Base-by-base conservation (phyloP, 2,113 vertebrate species). In the Orientallactaga bullata region DNA sequence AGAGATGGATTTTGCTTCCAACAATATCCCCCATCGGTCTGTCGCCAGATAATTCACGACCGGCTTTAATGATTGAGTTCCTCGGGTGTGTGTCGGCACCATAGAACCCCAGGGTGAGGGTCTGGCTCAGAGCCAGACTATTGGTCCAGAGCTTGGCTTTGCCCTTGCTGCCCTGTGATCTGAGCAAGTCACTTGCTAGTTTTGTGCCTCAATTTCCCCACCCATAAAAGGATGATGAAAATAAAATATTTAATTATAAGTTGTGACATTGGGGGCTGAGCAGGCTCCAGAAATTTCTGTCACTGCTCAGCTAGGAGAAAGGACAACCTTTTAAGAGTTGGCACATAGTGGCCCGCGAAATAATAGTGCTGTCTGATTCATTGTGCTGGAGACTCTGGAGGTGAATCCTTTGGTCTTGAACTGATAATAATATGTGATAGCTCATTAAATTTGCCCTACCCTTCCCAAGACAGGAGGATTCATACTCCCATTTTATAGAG, bases 1-100 rank as follows among this genome's bases (percentile, higher is more conserved):
- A 91, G 96, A 93, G 96, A 95, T 95, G 88, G 95, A 95, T 95
- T 90, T 87, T 76, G 37, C 65, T 47, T 76, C 69, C 88, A 21
- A 4, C 47, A 24, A 72, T 68, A 68, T 66, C 85, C 91, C 89
- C 58, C 37, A 3, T 76, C 3, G 5, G 58, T 78, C 92, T 88
- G 95, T 90, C 88, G 39, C 79, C 85, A 32, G 84, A 81, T 96
- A 55, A 96, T 93, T 96, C 94, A 95, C 0, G 30, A 8, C 78
- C 7, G 5, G 65, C 69, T 88, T 87, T 91, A 77, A 69, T 3
- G 77, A 72, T n/a, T 0, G 4, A 21, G 61, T 80, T 93, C 63
- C 82, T 17, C 0, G 24, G 55, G 42, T 32, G 18, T 16, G 3
- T 0, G 37, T 66, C 55, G 73, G 15, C 26, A 5, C 65, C 8